These are phyloP conservation scores for Sebastes schlegelii DNA, from an alignment of 2,113 vertebrate genomes.

Conservation along the genomic window DNA sequence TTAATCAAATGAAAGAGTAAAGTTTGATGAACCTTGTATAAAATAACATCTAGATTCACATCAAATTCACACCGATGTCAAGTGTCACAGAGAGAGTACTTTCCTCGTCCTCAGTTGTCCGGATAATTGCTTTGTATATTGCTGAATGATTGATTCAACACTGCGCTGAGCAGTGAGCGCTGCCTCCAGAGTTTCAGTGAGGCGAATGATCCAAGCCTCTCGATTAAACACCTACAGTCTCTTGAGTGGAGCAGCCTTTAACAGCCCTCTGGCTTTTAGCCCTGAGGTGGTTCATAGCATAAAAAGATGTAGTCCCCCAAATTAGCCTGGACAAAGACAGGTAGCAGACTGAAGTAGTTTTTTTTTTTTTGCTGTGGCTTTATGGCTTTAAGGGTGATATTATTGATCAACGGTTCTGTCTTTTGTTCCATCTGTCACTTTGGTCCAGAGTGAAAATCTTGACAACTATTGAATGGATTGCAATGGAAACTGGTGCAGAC, in stretches of 20 bases:
- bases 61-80: neutral
- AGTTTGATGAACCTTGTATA: neutral
- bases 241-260: neutral
- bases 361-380: neutral
- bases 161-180: neutral
- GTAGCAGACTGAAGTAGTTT: no score
- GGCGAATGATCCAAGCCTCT: neutral
- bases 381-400: no score
- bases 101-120: neutral
- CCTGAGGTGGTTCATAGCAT: neutral
- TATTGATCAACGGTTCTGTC: no score
- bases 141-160: neutral
- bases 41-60: neutral
- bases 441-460: no score
- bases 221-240: neutral
- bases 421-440: no score
- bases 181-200: neutral
- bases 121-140: neutral
- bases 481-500: no score
- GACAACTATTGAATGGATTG: no score
- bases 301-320: neutral
- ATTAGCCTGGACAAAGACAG: no score
- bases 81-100: neutral
- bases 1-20: neutral
- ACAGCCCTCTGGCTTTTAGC: neutral